Percentiles rank a stretch among this genome's conserved stretches.
Conservation (phyloP, 2,797 vertebrate species). For the Sebastes hubbsi region DNA sequence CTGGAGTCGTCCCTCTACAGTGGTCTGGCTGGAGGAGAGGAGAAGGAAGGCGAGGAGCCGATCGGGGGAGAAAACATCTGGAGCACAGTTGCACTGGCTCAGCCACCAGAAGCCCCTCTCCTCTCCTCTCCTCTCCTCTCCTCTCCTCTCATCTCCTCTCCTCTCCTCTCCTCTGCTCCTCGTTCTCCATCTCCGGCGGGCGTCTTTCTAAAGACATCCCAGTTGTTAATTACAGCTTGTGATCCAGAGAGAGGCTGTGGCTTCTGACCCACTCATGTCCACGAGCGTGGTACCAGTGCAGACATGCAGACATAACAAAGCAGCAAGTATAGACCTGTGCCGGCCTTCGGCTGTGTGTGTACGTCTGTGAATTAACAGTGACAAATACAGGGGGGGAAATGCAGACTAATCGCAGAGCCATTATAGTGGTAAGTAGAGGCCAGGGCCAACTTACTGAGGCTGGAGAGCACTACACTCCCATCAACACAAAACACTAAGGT, state of each 20-base stretch:
- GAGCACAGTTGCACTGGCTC: slow-evolving; percentile 80
- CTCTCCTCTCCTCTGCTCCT: slow-evolving; percentile 9
- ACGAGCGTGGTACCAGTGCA: slow-evolving; percentile 59
- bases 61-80: slow-evolving; percentile 81
- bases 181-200: slow-evolving; percentile 45
- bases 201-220: slow-evolving; percentile 72
- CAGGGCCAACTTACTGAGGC: slow-evolving; percentile 31
- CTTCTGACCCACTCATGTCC: slow-evolving; percentile 77
- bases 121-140: slow-evolving; percentile 18
- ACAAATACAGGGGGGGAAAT: slow-evolving; percentile 63
- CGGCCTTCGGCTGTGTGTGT: slow-evolving; percentile 34
- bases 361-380: slow-evolving; percentile 44
- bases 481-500: slow-evolving; percentile 34
- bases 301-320: slow-evolving; percentile 81
- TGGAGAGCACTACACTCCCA: slow-evolving; percentile 28
- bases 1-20: slow-evolving; percentile 58
- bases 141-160: neutral
- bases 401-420: slow-evolving; percentile 60
- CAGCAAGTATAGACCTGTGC: slow-evolving; percentile 69
- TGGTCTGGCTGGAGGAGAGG: slow-evolving; percentile 65
- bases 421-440: slow-evolving; percentile 76
- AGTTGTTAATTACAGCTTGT: slow-evolving; percentile 79
- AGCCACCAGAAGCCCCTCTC: slow-evolving; percentile 67
- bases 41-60: slow-evolving; percentile 60
- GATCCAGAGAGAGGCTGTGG: slow-evolving; percentile 72